Percentiles rank a stretch among this genome's conserved stretches.
These are phyloP conservation scores for Drosophila kikkawai DNA, from an alignment of 1,140 invertebrate genomes.

Conservation along the genomic window DNA sequence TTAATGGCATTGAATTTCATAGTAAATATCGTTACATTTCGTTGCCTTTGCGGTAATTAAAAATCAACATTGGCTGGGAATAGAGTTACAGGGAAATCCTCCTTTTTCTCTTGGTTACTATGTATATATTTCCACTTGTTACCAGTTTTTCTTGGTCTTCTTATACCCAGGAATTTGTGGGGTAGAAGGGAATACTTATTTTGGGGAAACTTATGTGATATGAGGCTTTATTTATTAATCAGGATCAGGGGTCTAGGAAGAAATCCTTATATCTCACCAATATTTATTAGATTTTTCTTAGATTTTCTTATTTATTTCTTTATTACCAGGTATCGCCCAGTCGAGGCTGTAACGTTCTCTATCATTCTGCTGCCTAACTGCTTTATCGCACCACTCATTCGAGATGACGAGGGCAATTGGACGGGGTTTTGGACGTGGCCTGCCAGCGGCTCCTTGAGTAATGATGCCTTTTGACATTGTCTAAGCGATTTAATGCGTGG, in stretches of 20 bases:
- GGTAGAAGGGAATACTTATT: not conserved
- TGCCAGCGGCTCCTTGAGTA: conserved; percentile 63
- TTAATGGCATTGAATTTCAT: conserved; percentile 78
- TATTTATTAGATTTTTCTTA: not conserved
- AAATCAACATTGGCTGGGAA: conserved; percentile 49
- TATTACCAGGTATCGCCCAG: not conserved
- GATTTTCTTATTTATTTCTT: not conserved
- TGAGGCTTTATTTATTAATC: not conserved
- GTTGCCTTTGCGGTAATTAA: conserved; percentile 55
- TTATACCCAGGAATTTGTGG: not conserved
- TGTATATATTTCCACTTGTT: not conserved
- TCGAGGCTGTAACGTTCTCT: not conserved
- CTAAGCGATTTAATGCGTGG: conserved; percentile 81
- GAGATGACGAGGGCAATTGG: conserved; percentile 54
- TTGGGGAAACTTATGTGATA: too few species aligned
- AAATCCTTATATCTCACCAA: not conserved
- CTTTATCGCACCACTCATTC: conserved; percentile 47
- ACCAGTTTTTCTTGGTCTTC: not conserved
- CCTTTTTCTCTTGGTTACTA: not conserved
- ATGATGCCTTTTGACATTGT: conserved; percentile 82
- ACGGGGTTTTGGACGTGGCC: conserved; percentile 11
- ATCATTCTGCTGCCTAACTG: conserved; percentile 13
- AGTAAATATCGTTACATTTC: conserved; percentile 67
- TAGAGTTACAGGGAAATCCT: conserved; percentile 11
- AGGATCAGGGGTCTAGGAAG: not conserved